Evolutionary conservation across 2,888 invertebrate genomes (phyloP).

Genomic region (Chorisops tibialis): DNA sequence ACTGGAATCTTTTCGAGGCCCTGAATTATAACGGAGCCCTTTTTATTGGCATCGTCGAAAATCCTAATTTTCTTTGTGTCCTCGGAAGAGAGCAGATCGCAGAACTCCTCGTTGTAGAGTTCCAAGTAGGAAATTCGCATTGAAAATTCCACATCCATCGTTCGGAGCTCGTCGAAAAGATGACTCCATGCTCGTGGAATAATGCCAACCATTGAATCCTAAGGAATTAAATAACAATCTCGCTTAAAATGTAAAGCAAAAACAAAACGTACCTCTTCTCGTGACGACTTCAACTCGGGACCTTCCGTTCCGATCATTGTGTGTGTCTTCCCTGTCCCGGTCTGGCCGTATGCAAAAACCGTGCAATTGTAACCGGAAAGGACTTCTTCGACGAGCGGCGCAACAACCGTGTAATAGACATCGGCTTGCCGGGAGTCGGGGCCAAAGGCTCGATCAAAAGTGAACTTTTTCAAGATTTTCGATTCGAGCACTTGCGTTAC

Average conservation of each 20-base stretch:
- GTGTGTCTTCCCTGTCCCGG: constrained; percentile 93
- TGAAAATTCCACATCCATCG: constrained; percentile 76
- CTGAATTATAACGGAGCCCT: constrained; percentile 88
- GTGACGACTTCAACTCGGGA: constrained; percentile 58
- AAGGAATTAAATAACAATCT: too few relatives aligned
- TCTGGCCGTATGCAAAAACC: constrained; percentile 94
- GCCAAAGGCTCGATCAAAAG: constrained; percentile 83
- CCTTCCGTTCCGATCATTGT: constrained; percentile 88
- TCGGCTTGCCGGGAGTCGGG: constrained; percentile 79
- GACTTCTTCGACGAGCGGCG: constrained; percentile 87
- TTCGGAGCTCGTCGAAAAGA: constrained; percentile 80
- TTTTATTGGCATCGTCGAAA: constrained; percentile 72
- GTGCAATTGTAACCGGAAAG: constrained; percentile 95
- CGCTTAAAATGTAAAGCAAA: too few relatives aligned
- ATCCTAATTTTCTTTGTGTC: constrained; percentile 71
- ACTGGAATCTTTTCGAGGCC: constrained; percentile 91
- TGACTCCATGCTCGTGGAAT: constrained; percentile 89
- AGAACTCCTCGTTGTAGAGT: constrained; percentile 94
- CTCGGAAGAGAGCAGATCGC: constrained; percentile 80
- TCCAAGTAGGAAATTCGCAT: constrained; percentile 92
- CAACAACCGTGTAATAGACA: constrained; percentile 83
- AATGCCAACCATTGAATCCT: constrained; percentile 87
- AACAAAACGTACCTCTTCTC: constrained; percentile 65
- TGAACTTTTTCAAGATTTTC: constrained; percentile 71
- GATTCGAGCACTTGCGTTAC: constrained; percentile 60